Conservation (phyloP, 53 echinoderm and acorn worm genomes). For the Hippasteria phrygiana region DNA sequence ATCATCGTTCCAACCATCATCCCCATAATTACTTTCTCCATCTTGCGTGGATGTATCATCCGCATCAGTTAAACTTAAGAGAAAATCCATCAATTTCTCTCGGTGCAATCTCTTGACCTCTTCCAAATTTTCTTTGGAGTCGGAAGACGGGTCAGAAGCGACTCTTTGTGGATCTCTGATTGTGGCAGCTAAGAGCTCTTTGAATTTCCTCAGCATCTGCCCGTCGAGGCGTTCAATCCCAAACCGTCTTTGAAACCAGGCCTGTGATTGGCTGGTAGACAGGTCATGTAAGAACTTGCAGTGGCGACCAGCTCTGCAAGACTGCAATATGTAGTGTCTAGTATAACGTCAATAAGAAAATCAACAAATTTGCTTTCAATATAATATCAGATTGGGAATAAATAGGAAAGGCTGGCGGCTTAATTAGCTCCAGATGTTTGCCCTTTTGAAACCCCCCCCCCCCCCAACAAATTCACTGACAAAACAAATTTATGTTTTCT, state of each 20-base stretch:
- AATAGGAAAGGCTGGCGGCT: no score
- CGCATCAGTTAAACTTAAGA: not conserved
- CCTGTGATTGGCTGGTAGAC: not conserved
- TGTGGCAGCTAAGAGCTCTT: constrained; percentile 22
- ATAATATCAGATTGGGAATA: no score
- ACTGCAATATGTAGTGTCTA: constrained; percentile 21
- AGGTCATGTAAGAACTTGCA: constrained; percentile 39
- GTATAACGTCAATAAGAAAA: not conserved
- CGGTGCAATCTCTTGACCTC: not conserved
- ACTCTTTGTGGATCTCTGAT: not conserved
- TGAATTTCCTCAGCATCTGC: not conserved
- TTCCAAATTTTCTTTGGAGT: not conserved
- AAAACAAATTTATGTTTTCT: no score
- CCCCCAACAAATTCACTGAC: no score
- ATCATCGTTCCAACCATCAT: not conserved
- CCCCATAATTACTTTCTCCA: not conserved
- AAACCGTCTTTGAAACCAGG: not conserved
- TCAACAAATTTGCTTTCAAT: not conserved
- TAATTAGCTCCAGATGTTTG: no score
- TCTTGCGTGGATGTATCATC: not conserved
- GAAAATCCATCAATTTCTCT: constrained; percentile 16
- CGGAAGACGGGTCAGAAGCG: not conserved
- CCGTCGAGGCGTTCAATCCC: not conserved
- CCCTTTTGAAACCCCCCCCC: no score
- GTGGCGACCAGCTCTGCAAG: not conserved